Conservation (phyloP, 2,797 vertebrate genomes). For the Staurois parvus region DNA sequence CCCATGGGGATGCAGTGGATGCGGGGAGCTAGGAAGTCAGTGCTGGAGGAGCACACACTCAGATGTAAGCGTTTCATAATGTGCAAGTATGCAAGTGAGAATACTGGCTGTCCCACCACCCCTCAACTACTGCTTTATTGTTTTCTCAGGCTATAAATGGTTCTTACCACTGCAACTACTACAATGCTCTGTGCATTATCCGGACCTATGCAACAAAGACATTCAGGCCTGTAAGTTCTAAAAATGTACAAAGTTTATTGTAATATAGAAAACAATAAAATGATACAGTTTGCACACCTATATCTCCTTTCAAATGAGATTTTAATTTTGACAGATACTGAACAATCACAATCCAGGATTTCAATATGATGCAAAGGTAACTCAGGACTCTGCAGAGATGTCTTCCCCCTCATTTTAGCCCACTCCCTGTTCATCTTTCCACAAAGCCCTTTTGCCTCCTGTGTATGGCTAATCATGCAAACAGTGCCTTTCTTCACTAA, state of each 20-base stretch:
- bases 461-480: conserved; percentile 52
- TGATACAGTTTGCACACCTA: too few species aligned
- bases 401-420: conserved; percentile 53
- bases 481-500: conserved; percentile 39
- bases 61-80: too few species aligned
- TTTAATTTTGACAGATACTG: not conserved
- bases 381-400: conserved; percentile 35
- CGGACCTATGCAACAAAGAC: not conserved
- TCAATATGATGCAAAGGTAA: conserved; percentile 1
- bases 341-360: not conserved
- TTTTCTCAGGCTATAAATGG: too few species aligned
- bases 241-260: not conserved
- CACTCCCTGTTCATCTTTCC: conserved; percentile 38
- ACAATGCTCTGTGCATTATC: not conserved
- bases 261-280: too few species aligned
- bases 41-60: too few species aligned
- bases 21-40: too few species aligned
- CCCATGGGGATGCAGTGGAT: too few species aligned
- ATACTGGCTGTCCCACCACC: too few species aligned
- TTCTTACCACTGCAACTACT: not conserved
- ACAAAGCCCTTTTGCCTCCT: conserved; percentile 38
- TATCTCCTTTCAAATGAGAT: not conserved
- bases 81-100: too few species aligned
- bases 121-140: too few species aligned
- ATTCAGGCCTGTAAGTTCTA: too few species aligned